These are phyloP conservation scores for Clamator glandarius DNA, from an alignment of 2,797 vertebrate genomes.

Conservation along the genomic window DNA sequence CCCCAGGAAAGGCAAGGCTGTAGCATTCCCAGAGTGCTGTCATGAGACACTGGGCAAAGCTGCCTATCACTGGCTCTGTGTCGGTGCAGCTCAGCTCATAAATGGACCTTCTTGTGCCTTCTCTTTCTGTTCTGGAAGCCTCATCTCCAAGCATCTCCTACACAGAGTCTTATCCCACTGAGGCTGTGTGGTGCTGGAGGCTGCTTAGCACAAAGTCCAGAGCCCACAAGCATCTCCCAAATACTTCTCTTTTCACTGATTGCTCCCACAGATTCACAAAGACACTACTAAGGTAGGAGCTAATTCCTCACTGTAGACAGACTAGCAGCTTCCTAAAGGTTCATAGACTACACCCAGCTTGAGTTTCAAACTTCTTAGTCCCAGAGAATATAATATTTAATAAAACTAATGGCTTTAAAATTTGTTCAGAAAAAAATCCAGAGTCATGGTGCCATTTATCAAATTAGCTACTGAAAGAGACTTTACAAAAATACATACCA, in stretches of 20 bases:
- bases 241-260: background rate
- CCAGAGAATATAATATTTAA: background rate
- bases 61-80: background rate
- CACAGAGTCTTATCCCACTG: background rate
- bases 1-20: background rate
- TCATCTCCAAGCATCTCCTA: background rate
- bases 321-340: background rate
- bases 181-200: background rate
- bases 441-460: background rate
- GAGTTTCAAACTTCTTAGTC: background rate
- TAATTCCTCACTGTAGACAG: background rate
- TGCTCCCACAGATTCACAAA: background rate
- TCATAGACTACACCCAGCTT: background rate
- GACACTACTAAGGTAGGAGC: background rate
- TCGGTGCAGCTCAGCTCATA: background rate
- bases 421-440: background rate
- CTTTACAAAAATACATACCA: slow-evolving; percentile 83
- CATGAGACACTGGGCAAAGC: background rate
- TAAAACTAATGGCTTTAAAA: background rate
- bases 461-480: background rate
- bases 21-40: too few species aligned
- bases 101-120: background rate
- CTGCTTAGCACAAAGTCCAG: background rate
- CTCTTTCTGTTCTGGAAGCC: background rate
- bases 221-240: background rate